phyloP scores from a whole-genome alignment of 2,113 vertebrate genomes.

The Pagrus major region DNA sequence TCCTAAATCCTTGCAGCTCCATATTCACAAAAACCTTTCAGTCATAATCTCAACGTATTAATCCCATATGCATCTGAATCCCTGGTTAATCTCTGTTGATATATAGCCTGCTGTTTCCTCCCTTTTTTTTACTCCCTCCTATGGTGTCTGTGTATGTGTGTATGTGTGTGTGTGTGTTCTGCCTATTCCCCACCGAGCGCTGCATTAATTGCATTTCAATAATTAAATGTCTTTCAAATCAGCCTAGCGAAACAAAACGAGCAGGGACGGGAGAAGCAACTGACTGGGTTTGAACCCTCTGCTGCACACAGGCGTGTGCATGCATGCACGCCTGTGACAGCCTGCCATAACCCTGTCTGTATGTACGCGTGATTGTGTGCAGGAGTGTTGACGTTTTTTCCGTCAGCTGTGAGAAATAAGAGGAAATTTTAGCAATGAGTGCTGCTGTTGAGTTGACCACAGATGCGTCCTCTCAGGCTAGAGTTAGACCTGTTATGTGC shows the following conservation, averaged over 20 bases:
- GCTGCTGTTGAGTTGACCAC: not conserved
- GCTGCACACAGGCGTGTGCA: not conserved
- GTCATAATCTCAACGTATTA: conserved; percentile 68
- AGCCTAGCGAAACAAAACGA: conserved; percentile 52
- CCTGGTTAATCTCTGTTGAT: conserved; percentile 56
- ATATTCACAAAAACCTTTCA: conserved; percentile 32
- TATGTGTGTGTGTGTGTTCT: conserved; percentile 40
- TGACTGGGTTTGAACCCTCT: conserved; percentile 6
- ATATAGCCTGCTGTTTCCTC: conserved; percentile 36
- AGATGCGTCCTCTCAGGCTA: not conserved
- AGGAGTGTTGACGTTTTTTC: not conserved
- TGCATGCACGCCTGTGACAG: not conserved
- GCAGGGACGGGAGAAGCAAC: conserved; percentile 28
- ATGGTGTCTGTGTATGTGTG: not conserved
- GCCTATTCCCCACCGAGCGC: conserved; percentile 49
- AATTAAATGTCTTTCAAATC: conserved; percentile 78
- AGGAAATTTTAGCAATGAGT: not conserved
- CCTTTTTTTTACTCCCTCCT: not conserved
- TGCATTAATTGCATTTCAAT: conserved; percentile 79
- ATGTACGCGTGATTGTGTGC: not conserved
- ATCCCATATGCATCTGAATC: conserved; percentile 56
- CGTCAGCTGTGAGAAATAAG: conserved; percentile 20
- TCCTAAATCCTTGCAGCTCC: conserved; percentile 44
- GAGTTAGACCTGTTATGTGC: conserved; percentile 20
- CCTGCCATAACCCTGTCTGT: not conserved